A percentile compares a stretch with the other conserved stretches of the same genome.
phyloP scores from a whole-genome alignment of 2,888 invertebrate genomes.

The Troglohyphantes excavatus region DNA sequence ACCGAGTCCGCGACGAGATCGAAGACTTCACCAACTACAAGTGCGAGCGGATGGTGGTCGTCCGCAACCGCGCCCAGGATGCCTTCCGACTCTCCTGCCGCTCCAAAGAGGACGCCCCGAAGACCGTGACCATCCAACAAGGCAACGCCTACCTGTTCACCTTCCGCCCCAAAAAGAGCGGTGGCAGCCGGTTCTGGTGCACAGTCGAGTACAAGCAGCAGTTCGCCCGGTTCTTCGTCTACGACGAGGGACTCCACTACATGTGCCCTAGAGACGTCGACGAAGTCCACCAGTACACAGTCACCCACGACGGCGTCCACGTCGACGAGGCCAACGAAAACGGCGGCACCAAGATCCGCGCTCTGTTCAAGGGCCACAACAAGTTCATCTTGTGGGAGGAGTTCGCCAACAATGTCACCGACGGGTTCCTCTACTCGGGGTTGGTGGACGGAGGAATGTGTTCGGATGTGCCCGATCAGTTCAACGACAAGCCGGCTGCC shows the following conservation, averaged over 20 bases:
- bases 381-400: conserved; percentile 68
- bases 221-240: conserved; percentile 65
- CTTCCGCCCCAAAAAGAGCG: conserved; percentile 55
- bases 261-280: conserved; percentile 58
- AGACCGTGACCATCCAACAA: conserved; percentile 8
- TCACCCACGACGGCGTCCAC: conserved; percentile 63
- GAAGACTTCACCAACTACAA: conserved; percentile 61
- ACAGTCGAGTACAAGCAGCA: conserved; percentile 61
- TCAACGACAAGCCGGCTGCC: conserved; percentile 67
- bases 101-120: conserved; percentile 47
- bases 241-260: conserved; percentile 50
- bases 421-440: conserved; percentile 46
- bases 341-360: conserved; percentile 54
- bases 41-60: conserved; percentile 67
- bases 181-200: conserved; percentile 59
- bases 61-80: conserved; percentile 51
- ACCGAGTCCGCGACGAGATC: conserved; percentile 46
- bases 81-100: conserved; percentile 28
- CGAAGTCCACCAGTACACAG: conserved; percentile 64
- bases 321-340: conserved; percentile 33
- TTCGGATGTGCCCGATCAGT: conserved; percentile 63
- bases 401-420: conserved; percentile 32
- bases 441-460: conserved; percentile 71
- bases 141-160: conserved; percentile 58
- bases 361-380: conserved; percentile 66